Conservation (phyloP, 2,113 vertebrate species). For the Lepidothrix coronata region DNA sequence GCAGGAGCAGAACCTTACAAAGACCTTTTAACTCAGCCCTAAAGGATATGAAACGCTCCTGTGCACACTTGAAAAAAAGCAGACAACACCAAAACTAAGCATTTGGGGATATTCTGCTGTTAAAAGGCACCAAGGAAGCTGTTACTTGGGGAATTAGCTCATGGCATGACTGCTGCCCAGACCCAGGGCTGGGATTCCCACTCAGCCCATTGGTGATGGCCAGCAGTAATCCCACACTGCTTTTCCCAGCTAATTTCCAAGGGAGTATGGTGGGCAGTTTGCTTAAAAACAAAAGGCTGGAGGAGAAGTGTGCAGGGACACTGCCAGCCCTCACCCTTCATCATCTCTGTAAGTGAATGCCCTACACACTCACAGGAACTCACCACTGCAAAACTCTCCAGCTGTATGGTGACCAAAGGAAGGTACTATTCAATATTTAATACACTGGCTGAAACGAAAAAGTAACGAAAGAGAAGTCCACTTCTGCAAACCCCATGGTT, state of each 20-base stretch:
- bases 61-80: background rate
- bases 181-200: background rate
- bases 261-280: background rate
- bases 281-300: background rate
- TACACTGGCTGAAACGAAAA: background rate
- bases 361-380: accelerated
- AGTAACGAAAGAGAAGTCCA: background rate
- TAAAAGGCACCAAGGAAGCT: background rate
- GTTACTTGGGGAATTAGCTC: background rate
- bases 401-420: background rate
- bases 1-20: background rate
- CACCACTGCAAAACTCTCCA: background rate
- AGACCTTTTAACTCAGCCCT: background rate
- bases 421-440: background rate
- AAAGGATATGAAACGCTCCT: background rate
- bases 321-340: background rate
- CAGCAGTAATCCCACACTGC: background rate
- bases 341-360: accelerated
- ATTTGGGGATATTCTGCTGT: background rate
- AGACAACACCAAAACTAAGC: background rate
- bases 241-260: background rate
- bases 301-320: background rate
- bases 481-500: background rate
- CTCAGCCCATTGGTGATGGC: background rate
- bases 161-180: background rate